Percentiles rank a stretch among this genome's conserved stretches.
Evolutionary conservation across 2,797 vertebrate genomes (phyloP).

Genomic region (Phrynocephalus vlangalii): DNA sequence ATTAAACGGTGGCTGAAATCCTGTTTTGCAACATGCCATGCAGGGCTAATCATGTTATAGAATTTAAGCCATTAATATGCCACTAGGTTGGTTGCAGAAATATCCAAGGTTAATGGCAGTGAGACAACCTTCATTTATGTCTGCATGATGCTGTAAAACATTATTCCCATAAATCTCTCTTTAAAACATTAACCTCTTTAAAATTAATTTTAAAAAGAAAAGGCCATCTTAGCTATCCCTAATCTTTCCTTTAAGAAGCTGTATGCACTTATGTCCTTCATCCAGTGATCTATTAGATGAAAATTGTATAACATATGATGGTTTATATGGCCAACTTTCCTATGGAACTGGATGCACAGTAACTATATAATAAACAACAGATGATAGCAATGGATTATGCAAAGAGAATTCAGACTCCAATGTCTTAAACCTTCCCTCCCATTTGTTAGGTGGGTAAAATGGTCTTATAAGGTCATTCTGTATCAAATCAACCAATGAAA

Average conservation of each 20-base stretch:
- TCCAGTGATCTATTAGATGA: conserved; percentile 27
- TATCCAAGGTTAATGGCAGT: background rate
- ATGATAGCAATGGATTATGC: background rate
- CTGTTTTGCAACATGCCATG: too few relatives aligned
- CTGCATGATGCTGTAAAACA: background rate
- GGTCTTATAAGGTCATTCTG: too few relatives aligned
- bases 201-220: background rate
- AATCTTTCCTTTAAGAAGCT: conserved; percentile 5
- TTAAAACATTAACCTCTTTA: background rate
- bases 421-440: background rate
- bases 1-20: background rate
- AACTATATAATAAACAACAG: conserved; percentile 12
- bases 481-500: too few relatives aligned
- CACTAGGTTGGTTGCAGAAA: background rate
- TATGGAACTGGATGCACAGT: conserved; percentile 2
- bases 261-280: conserved; percentile 3
- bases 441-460: background rate
- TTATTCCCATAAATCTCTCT: background rate
- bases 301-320: conserved; percentile 2
- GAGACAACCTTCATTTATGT: too few relatives aligned
- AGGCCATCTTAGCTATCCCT: background rate
- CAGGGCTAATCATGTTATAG: too few relatives aligned
- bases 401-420: background rate
- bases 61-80: background rate
- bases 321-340: background rate